Evolutionary conservation across 2,113 vertebrate genomes (phyloP), one percentile per base, ranked within the genome.

Genomic region (Rhynchomys soricoides): DNA sequence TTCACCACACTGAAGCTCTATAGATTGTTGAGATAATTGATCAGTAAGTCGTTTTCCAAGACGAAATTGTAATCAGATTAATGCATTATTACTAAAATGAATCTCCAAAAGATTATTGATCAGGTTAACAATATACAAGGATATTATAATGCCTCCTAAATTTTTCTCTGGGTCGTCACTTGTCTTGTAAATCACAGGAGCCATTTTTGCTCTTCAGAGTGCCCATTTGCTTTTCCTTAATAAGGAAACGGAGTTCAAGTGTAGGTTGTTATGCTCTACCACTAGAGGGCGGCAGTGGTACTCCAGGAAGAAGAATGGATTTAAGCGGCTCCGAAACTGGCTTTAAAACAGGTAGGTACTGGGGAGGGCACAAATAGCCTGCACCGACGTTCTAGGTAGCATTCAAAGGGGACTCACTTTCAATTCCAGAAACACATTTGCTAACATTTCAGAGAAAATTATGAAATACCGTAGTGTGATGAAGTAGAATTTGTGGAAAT

Each of bases 221-320:
- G 3, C 48, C n/a, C 22, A 31, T 86, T 91, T 70, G 15, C 89
- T 93, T 91, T 91, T 92, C 40, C 48, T 57, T 68, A 50, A 1
- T 34, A 66, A 85, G 48, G 40, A 43, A 95, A 62, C 6, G 10
- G 24, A 19, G 16, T 70, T 85, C 10, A 64, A 68, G n/a, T 26
- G 34, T 1, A 31, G 52, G 16, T 29, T 82, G 22, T 6, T 66
- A 22, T 1, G 0, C 88, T 62, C 17, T 7, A 77, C 96, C 97
- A 93, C 90, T 64, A 97, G 97, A 94, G 96, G 97, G 95, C 48
- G 13, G 91, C 82, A 91, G 86, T 57, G 94, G 95, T 85, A 74
- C 77, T 4, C 11, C 15, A 64, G 45, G 55, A 81, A 57, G 34
- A 55, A 43, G 45, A 17, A 43, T 31, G 22, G 81, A 62, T 75